Evolutionary conservation across 2,888 invertebrate genomes (phyloP).

Genomic region (Strigamia transsilvanica): DNA sequence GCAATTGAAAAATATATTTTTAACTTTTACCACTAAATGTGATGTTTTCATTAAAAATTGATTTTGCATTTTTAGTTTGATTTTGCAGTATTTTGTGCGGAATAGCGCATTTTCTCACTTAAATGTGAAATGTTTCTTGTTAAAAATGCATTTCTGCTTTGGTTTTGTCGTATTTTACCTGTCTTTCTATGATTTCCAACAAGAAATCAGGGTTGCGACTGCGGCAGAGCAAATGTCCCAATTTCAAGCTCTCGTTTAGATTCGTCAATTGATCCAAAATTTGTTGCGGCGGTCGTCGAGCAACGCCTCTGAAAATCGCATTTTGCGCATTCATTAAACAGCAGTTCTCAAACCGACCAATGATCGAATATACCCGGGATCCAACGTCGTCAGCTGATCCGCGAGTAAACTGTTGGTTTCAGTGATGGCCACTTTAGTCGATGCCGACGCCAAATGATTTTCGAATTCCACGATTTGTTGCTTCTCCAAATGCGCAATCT

Average conservation of each 20-base stretch:
- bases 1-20: background rate
- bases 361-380: slow-evolving; percentile 72
- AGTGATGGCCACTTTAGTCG: slow-evolving; percentile 86
- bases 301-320: slow-evolving; percentile 74
- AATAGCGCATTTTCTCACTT: no score
- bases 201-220: slow-evolving; percentile 91
- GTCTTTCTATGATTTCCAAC: slow-evolving; percentile 87
- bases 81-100: no score
- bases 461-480: slow-evolving; percentile 88
- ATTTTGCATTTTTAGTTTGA: slow-evolving; percentile 23
- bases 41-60: no score
- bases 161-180: no score
- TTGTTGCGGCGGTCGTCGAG: slow-evolving; percentile 79
- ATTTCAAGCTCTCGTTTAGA: slow-evolving; percentile 78
- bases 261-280: slow-evolving; percentile 82
- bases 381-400: slow-evolving; percentile 83
- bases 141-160: no score
- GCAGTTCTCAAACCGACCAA: no score
- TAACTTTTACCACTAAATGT: background rate
- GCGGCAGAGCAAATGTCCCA: slow-evolving; percentile 88
- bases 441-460: slow-evolving; percentile 87
- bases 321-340: no score
- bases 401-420: slow-evolving; percentile 87
- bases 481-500: slow-evolving; percentile 76
- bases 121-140: no score